phyloP scores from a whole-genome alignment of 2,113 vertebrate genomes.

The Hystrix cristata region DNA sequence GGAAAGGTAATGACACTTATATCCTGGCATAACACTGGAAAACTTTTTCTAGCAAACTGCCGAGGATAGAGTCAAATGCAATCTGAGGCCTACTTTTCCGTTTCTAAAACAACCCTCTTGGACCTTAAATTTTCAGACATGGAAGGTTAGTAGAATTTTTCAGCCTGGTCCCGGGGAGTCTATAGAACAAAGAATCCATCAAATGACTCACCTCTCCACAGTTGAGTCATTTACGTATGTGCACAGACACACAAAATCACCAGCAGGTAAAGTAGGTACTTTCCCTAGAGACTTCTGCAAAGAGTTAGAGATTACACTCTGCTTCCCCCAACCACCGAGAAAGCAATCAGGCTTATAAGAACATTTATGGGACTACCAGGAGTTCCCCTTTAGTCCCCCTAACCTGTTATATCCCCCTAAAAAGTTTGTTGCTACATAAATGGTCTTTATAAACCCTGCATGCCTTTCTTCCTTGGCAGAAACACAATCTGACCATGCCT shows the following conservation, averaged over 20 bases:
- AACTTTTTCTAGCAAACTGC: slow-evolving; percentile 46
- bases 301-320: neutral
- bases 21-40: slow-evolving; percentile 50
- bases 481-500: slow-evolving; percentile 35
- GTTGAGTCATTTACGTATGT: neutral
- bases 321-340: slow-evolving; percentile 64
- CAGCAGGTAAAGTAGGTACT: slow-evolving; percentile 63
- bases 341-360: slow-evolving; percentile 46
- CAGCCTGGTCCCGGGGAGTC: neutral
- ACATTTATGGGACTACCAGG: slow-evolving; percentile 72
- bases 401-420: slow-evolving; percentile 36
- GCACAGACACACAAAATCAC: slow-evolving; percentile 20
- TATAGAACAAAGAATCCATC: slow-evolving; percentile 14
- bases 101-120: neutral
- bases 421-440: slow-evolving; percentile 55
- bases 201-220: slow-evolving; percentile 35
- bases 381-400: slow-evolving; percentile 76
- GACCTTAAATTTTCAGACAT: slow-evolving; percentile 55
- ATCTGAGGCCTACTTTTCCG: neutral
- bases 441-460: slow-evolving; percentile 39
- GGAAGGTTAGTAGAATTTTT: neutral
- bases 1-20: slow-evolving; percentile 58
- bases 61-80: slow-evolving; percentile 30
- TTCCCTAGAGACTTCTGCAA: slow-evolving; percentile 73
- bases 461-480: slow-evolving; percentile 53